These are phyloP conservation scores for Danionella dracula DNA, from an alignment of 2,797 vertebrate genomes.

Conservation along the genomic window DNA sequence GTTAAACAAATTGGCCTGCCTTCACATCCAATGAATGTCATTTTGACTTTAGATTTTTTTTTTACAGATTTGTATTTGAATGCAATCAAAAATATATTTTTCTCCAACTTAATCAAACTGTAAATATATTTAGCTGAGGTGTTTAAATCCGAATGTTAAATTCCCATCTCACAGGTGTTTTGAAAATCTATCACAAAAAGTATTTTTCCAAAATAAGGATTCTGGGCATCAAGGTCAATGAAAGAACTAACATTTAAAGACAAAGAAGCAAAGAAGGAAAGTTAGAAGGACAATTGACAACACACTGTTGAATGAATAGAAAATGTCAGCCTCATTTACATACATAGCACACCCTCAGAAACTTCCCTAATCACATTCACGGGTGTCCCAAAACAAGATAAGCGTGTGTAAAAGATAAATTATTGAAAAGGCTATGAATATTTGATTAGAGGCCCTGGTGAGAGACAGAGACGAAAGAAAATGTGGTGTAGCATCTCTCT, in stretches of 20 bases:
- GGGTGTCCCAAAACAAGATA: constrained; percentile 33
- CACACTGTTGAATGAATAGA: constrained; percentile 29
- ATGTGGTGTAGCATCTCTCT: constrained; percentile 21
- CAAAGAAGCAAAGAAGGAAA: constrained; percentile 6
- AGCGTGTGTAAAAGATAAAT: constrained; percentile 32
- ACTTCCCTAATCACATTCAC: constrained; percentile 38
- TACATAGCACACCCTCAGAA: constrained; percentile 32
- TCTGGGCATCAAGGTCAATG: background rate
- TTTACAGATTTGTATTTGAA: too few species aligned
- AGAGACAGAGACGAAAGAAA: constrained; percentile 30
- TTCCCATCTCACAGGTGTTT: too few species aligned
- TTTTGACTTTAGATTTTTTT: too few species aligned
- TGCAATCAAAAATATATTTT: too few species aligned
- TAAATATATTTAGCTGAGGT: too few species aligned
- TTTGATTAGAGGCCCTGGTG: constrained; percentile 26
- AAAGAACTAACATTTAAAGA: background rate
- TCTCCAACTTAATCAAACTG: too few species aligned
- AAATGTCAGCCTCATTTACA: constrained; percentile 31
- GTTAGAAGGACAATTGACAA: background rate
- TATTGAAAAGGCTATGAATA: constrained; percentile 48
- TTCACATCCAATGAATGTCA: too few species aligned
- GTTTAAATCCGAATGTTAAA: too few species aligned
- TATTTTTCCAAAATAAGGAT: too few species aligned
- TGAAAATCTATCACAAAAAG: too few species aligned
- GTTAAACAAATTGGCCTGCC: too few species aligned